phyloP scores from a whole-genome alignment of 2,888 invertebrate species.

The Phoronis australis region DNA sequence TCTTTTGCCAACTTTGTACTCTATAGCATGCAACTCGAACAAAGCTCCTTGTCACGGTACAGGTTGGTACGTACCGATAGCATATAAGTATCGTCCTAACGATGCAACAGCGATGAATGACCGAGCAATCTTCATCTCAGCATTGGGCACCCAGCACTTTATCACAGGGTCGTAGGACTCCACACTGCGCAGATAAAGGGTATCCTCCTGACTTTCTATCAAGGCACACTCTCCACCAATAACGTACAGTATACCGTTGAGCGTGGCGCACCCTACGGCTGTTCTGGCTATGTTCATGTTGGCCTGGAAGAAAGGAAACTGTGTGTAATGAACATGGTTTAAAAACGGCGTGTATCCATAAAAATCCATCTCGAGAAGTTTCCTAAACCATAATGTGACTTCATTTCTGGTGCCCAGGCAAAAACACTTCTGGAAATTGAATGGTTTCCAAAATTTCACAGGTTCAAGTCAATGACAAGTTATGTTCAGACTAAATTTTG shows the following conservation, averaged over 20 bases:
- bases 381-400: too few relatives aligned
- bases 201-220: slow-evolving; percentile 43
- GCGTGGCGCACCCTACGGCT: slow-evolving; percentile 40
- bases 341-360: too few relatives aligned
- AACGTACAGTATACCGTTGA: slow-evolving; percentile 40
- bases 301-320: slow-evolving; percentile 19
- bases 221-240: slow-evolving; percentile 49
- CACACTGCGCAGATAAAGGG: slow-evolving; percentile 40
- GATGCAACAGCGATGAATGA: slow-evolving; percentile 76
- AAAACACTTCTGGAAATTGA: too few relatives aligned
- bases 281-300: slow-evolving; percentile 45
- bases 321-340: too few relatives aligned
- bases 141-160: slow-evolving; percentile 36
- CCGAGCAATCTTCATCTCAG: slow-evolving; percentile 40
- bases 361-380: too few relatives aligned
- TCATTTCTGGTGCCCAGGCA: too few relatives aligned
- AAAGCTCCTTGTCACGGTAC: too few relatives aligned
- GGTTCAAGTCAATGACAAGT: too few relatives aligned
- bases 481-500: too few relatives aligned
- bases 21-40: too few relatives aligned
- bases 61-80: slow-evolving; percentile 30
- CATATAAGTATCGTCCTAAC: slow-evolving; percentile 60
- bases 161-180: slow-evolving; percentile 44
- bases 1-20: too few relatives aligned
- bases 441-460: too few relatives aligned